A percentile compares a stretch with the other conserved stretches of the same genome.
These are phyloP conservation scores for Drosophila mercatorum DNA, from an alignment of 2,888 invertebrate species.

Conservation along the genomic window DNA sequence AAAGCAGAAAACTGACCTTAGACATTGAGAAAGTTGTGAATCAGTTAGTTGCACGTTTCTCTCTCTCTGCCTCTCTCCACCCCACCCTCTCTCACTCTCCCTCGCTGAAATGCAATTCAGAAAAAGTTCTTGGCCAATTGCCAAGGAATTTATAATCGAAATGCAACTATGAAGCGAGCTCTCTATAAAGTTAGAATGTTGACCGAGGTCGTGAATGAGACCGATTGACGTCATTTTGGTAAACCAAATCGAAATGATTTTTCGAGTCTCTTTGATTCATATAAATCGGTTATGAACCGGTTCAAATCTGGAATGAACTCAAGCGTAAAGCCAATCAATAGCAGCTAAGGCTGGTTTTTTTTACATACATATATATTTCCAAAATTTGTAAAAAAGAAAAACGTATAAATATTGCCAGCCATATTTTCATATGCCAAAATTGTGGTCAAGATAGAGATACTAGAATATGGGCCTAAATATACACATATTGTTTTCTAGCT, in stretches of 20 bases:
- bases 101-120: constrained; percentile 19
- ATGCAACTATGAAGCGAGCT: constrained; percentile 11
- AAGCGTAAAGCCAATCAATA: background rate
- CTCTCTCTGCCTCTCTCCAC: background rate
- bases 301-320: background rate
- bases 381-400: no score
- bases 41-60: background rate
- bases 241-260: constrained; percentile 1
- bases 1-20: constrained; percentile 62
- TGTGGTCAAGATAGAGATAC: background rate
- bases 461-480: background rate
- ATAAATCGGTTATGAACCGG: background rate
- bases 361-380: no score
- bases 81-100: background rate
- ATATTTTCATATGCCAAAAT: background rate
- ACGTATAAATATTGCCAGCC: background rate
- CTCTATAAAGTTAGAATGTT: constrained; percentile 23
- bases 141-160: constrained; percentile 36
- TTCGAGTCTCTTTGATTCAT: background rate
- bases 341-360: background rate
- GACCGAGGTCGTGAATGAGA: constrained; percentile 33
- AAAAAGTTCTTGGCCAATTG: constrained; percentile 39
- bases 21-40: constrained; percentile 39
- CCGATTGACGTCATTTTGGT: constrained; percentile 31
- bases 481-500: background rate